Evolutionary conservation across 2,888 invertebrate genomes (phyloP).

Genomic region (Mechanitis messenoides): DNA sequence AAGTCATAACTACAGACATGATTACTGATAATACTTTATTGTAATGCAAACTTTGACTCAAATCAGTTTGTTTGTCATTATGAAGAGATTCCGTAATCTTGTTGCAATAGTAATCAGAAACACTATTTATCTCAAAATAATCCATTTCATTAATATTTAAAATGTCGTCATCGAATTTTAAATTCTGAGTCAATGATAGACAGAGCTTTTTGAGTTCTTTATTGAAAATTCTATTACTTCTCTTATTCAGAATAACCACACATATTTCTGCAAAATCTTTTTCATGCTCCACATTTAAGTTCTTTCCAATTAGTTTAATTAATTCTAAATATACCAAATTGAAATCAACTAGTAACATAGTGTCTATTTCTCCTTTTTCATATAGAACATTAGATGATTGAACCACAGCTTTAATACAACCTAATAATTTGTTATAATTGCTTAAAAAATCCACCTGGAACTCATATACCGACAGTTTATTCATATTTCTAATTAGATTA

Average conservation of each 20-base stretch:
- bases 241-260: conserved; percentile 42
- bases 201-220: conserved; percentile 51
- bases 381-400: conserved; percentile 46
- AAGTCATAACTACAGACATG: conserved; percentile 39
- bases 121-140: conserved; percentile 46
- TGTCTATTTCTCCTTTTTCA: conserved; percentile 52
- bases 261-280: conserved; percentile 46
- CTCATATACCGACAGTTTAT: conserved; percentile 41
- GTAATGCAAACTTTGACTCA: conserved; percentile 50
- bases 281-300: conserved; percentile 33
- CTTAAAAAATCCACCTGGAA: conserved; percentile 46
- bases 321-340: conserved; percentile 42
- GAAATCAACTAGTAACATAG: conserved; percentile 42
- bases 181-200: conserved; percentile 42
- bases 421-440: conserved; percentile 42
- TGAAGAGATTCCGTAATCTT: conserved; percentile 42
- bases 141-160: conserved; percentile 46
- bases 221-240: conserved; percentile 41
- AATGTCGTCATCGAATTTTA: conserved; percentile 45
- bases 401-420: conserved; percentile 46
- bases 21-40: conserved; percentile 45
- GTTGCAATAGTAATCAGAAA: conserved; percentile 43
- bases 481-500: conserved; percentile 50
- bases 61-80: conserved; percentile 28
- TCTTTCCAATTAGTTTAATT: conserved; percentile 36